Conservation (phyloP, 2,113 vertebrate genomes). For the Thryonomys swinderianus region DNA sequence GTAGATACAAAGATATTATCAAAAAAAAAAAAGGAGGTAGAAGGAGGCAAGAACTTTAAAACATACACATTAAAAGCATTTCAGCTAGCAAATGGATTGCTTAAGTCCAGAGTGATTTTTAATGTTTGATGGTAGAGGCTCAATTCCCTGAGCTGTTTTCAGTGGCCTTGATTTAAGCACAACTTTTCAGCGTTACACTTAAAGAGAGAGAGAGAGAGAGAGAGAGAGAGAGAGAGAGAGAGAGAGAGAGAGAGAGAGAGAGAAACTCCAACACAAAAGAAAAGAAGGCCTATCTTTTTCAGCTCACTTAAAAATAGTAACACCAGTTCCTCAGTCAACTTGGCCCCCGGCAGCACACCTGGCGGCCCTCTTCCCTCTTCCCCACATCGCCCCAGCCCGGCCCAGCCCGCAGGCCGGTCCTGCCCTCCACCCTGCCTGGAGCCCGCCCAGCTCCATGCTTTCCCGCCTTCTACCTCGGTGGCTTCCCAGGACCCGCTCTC, state of each 20-base stretch:
- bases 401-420: neutral
- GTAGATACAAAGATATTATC: neutral
- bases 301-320: conserved; percentile 52
- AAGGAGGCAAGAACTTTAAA: neutral
- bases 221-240: no score
- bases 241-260: no score
- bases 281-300: neutral
- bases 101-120: conserved; percentile 62
- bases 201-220: neutral
- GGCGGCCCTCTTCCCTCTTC: no score
- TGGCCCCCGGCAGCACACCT: neutral
- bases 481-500: neutral
- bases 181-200: conserved; percentile 44
- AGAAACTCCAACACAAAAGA: neutral
- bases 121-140: conserved; percentile 29
- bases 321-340: neutral
- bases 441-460: accelerated
- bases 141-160: conserved; percentile 58
- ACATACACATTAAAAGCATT: conserved; percentile 28
- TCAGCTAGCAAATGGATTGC: conserved; percentile 48
- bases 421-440: neutral
- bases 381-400: neutral
- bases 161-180: conserved; percentile 58
- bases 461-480: neutral
- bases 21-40: neutral